phyloP scores from a whole-genome alignment of 2,888 invertebrate genomes.

The Eugnorisma glareosa region DNA sequence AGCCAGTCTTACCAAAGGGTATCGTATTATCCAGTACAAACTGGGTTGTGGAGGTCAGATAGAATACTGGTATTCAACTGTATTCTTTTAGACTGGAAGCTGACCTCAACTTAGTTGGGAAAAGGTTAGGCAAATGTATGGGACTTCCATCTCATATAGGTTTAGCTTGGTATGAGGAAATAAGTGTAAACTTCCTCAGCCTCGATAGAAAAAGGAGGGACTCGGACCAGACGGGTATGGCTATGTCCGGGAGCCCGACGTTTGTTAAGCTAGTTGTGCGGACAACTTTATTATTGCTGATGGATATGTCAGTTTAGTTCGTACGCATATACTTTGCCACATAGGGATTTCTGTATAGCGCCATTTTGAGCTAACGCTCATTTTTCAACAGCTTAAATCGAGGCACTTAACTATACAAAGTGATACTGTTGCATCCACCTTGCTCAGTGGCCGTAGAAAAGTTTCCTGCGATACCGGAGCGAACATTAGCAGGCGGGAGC shows the following conservation, averaged over 20 bases:
- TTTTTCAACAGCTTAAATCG: background rate
- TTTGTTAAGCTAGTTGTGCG: background rate
- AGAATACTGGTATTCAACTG: background rate
- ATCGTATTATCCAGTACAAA: background rate
- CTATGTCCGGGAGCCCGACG: background rate
- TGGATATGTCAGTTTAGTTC: background rate
- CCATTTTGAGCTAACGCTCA: background rate
- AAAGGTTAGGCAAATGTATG: background rate
- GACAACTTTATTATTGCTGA: background rate
- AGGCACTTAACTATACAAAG: background rate
- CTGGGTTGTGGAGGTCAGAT: background rate
- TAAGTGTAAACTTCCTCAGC: background rate
- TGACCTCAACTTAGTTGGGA: background rate
- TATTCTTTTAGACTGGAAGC: background rate
- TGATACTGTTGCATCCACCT: constrained; percentile 9
- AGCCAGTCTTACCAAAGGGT: background rate
- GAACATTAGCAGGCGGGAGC: constrained; percentile 56
- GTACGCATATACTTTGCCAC: background rate
- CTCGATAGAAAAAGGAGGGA: background rate
- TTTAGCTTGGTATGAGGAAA: background rate
- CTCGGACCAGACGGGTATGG: background rate
- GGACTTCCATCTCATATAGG: background rate
- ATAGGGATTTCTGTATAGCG: background rate
- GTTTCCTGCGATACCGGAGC: constrained; percentile 46
- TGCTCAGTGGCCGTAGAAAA: constrained; percentile 26